Evolutionary conservation across 2,888 invertebrate genomes (phyloP), one percentile per base, ranked within the genome.

Genomic region (Coenonympha arcania): DNA sequence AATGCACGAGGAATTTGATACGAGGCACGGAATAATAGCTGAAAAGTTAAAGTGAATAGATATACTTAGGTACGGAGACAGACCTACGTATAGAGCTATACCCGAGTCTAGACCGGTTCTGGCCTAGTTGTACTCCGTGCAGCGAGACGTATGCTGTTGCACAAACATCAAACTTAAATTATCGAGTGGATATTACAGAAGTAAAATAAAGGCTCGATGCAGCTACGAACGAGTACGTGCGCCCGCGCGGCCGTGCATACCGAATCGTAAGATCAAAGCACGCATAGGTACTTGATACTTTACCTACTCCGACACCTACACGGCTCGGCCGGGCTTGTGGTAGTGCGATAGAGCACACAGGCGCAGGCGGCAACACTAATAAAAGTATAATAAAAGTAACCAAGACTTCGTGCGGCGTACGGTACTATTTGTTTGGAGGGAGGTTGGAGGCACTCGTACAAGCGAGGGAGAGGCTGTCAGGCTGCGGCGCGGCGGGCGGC

Each of bases 181-280:
- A 84, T 84, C 79, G 80, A 76, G 73, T 79, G 74, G 77, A 79
- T 76, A 82, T 79, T 79, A 79, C 80, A 77, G 77, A 74, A 78
- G 79, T 80, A 75, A 81, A 79, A 77, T 81, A 82, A 75, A 80
- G 76, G 70, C 69, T 69, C 73, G 73, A 73, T 68, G 70, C 74
- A n/a, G n/a, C n/a, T n/a, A n/a, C n/a, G n/a, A n/a, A n/a, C n/a
- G n/a, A n/a, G n/a, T 81, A 82, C 80, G 82, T 81, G 82, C 77
- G 70, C 72, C 76, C 67, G 81, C 71, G 79, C 81, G 77, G 76
- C 80, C 80, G 81, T 82, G 83, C 83, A 85, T 84, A 84, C 85
- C 85, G 79, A 85, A 83, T 85, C 82, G 76, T 85, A 84, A 85
- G 85, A 85, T 85, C 85, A 84, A 84, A 86, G 85, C 84, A 84